Conservation (phyloP, 2,113 vertebrate genomes). For the Podiceps cristatus region DNA sequence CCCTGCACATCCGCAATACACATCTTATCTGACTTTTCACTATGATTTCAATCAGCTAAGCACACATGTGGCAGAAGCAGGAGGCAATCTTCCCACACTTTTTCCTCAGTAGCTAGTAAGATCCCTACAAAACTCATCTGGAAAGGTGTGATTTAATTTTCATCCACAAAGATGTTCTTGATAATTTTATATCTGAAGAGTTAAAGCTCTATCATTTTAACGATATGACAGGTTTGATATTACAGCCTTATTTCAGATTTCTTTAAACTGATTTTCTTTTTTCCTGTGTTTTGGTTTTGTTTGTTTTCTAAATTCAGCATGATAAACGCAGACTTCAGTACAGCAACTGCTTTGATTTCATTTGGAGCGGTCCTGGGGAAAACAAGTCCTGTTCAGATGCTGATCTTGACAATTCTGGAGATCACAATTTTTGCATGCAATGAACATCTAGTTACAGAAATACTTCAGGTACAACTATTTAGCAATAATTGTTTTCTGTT, state of each 20-base stretch:
- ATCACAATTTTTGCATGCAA: constrained; percentile 88
- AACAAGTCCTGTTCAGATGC: constrained; percentile 92
- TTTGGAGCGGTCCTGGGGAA: constrained; percentile 95
- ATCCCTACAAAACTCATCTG: not conserved
- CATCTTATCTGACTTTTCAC: not conserved
- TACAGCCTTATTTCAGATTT: not conserved
- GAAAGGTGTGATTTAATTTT: not conserved
- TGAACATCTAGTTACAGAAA: constrained; percentile 79
- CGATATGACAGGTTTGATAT: not conserved
- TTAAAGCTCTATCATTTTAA: not conserved
- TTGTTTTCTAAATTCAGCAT: constrained; percentile 76
- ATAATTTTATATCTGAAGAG: not conserved
- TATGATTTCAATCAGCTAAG: not conserved
- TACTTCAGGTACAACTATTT: constrained; percentile 72
- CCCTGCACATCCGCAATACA: not conserved
- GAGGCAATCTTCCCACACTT: not conserved
- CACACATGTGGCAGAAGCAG: not conserved
- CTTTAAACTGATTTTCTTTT: not conserved
- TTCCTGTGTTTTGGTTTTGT: not conserved
- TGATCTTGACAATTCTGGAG: constrained; percentile 93
- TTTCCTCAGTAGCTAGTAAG: not conserved
- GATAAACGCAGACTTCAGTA: constrained; percentile 97
- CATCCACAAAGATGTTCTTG: not conserved
- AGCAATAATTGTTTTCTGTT: not conserved
- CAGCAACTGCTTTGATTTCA: constrained; percentile 92